Percentiles rank a stretch among this genome's conserved stretches.
phyloP scores from a whole-genome alignment of 1,140 invertebrate species.

The Trachymyrmex septentrionalis region DNA sequence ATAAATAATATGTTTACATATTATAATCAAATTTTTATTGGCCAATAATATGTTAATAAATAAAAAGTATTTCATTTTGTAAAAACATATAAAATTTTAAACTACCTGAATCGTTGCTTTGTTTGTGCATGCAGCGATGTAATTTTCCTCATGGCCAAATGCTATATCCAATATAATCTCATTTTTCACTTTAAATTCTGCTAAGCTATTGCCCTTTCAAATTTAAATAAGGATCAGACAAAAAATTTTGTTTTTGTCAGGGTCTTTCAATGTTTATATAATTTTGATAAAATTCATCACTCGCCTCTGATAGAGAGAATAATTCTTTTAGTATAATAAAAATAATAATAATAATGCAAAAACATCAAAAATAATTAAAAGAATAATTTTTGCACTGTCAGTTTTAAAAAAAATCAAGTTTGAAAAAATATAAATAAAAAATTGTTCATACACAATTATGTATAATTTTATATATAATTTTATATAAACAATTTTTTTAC shows the following conservation, averaged over 20 bases:
- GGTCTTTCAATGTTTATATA: slow-evolving; percentile 74
- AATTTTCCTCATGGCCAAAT: slow-evolving; percentile 76
- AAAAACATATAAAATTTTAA: slow-evolving; percentile 36
- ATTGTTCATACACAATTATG: no score
- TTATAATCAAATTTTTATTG: slow-evolving; percentile 15
- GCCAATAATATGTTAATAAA: slow-evolving; percentile 14
- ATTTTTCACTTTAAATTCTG: slow-evolving; percentile 73
- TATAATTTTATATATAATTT: no score
- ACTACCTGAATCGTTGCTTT: slow-evolving; percentile 78
- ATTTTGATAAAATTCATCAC: slow-evolving; percentile 69
- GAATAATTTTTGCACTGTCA: no score
- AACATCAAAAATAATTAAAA: no score
- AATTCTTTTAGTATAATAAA: slow-evolving; percentile 62
- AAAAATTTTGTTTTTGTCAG: slow-evolving; percentile 80
- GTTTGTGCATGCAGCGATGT: slow-evolving; percentile 80
- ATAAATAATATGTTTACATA: not conserved
- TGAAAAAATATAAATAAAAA: no score
- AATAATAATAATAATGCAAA: no score
- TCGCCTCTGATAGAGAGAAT: slow-evolving; percentile 72
- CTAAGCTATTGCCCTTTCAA: slow-evolving; percentile 76
- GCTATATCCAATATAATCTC: slow-evolving; percentile 81
- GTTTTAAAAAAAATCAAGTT: no score
- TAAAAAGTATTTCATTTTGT: not conserved
- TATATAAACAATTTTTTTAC: no score
- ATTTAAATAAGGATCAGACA: slow-evolving; percentile 75